Conservation (phyloP, 2,113 vertebrate species). For the Lynx canadensis region DNA sequence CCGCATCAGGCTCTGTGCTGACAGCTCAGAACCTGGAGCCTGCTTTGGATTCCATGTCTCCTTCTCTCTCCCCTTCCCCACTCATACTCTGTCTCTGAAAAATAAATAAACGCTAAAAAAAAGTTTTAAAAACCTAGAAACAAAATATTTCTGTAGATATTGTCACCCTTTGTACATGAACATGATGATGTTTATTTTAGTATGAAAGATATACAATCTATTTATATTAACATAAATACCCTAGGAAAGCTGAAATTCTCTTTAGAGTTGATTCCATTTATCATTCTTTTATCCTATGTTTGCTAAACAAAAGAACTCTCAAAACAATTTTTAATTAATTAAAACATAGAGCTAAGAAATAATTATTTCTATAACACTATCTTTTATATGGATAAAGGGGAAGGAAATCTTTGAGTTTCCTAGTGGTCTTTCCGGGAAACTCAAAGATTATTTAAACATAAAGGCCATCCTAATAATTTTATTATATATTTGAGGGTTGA, state of each 20-base stretch:
- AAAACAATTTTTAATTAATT: slow-evolving; percentile 61
- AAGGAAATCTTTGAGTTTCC: not conserved
- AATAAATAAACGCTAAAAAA: too few species aligned
- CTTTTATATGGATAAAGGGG: not conserved
- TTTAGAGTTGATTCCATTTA: slow-evolving; percentile 13
- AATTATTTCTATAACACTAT: slow-evolving; percentile 33
- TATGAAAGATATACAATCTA: slow-evolving; percentile 33
- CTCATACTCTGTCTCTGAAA: too few species aligned
- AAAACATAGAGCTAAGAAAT: not conserved
- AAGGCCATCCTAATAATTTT: not conserved
- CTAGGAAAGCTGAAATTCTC: not conserved
- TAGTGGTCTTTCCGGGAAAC: not conserved
- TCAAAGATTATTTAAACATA: slow-evolving; percentile 24
- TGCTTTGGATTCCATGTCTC: too few species aligned
- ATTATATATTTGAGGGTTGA: not conserved
- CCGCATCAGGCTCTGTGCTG: too few species aligned
- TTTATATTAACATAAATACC: not conserved
- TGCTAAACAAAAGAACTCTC: slow-evolving; percentile 50
- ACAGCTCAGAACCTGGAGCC: too few species aligned
- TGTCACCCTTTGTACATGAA: not conserved
- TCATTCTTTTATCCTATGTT: not conserved
- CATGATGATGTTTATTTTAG: slow-evolving; percentile 20
- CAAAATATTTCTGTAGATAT: slow-evolving; percentile 35
- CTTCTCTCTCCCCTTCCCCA: too few species aligned
- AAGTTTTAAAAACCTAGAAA: slow-evolving; percentile 36